Conservation (phyloP, 2,888 invertebrate genomes). For the Mactromeris polynyma region DNA sequence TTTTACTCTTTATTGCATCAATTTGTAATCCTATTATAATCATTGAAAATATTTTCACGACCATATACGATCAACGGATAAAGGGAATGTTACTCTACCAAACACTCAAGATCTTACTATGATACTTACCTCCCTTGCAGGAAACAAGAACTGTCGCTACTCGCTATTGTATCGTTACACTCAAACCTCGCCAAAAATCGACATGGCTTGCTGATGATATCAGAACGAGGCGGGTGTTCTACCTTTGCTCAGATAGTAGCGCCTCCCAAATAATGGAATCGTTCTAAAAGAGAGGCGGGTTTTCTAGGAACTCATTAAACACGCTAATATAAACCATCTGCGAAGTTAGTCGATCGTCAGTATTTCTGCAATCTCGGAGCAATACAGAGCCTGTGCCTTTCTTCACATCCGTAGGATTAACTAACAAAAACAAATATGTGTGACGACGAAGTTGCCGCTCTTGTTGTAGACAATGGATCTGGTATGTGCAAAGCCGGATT, state of each 20-base stretch:
- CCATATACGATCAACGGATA: too few relatives aligned
- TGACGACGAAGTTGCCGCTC: conserved; percentile 86
- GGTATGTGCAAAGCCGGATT: conserved; percentile 88
- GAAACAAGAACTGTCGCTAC: not conserved
- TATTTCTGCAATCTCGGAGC: conserved; percentile 52
- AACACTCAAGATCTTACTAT: not conserved
- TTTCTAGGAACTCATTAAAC: conserved; percentile 63
- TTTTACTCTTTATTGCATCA: too few relatives aligned
- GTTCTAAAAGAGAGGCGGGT: conserved; percentile 51
- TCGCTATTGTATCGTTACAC: too few relatives aligned
- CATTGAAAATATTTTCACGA: too few relatives aligned
- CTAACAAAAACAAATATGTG: conserved; percentile 70
- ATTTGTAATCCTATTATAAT: too few relatives aligned
- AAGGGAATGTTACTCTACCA: not conserved
- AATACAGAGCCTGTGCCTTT: conserved; percentile 53
- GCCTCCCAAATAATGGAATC: conserved; percentile 61
- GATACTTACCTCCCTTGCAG: not conserved
- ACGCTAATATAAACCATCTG: conserved; percentile 53
- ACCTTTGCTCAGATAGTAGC: conserved; percentile 47
- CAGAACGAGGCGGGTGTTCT: conserved; percentile 58
- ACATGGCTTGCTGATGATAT: conserved; percentile 39
- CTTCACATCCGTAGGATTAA: conserved; percentile 51
- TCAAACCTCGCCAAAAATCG: too few relatives aligned
- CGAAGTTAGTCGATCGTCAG: conserved; percentile 49
- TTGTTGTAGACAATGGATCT: conserved; percentile 93